Conservation (phyloP, 1,140 invertebrate species). For the Chymomyza costata region DNA sequence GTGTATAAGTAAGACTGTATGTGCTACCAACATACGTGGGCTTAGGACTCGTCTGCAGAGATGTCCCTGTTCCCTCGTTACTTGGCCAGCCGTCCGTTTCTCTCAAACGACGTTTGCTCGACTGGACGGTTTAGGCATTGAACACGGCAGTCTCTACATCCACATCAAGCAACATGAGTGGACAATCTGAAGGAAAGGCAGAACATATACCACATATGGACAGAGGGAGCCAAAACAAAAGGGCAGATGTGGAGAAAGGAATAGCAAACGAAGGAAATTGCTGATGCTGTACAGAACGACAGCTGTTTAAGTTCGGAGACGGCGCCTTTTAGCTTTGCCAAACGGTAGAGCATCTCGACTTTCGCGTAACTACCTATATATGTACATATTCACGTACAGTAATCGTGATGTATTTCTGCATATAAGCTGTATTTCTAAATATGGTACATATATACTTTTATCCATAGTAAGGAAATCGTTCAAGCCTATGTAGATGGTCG, state of each 20-base stretch:
- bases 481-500: too few relatives aligned
- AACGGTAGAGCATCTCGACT: conserved; percentile 48
- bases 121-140: conserved; percentile 35
- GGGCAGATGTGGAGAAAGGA: conserved; percentile 63
- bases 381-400: too few relatives aligned
- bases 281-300: conserved; percentile 71
- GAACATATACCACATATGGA: conserved; percentile 42
- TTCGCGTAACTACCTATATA: too few relatives aligned
- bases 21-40: conserved; percentile 55
- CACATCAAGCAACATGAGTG: conserved; percentile 56
- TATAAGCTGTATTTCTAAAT: too few relatives aligned
- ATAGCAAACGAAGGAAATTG: conserved; percentile 73
- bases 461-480: too few relatives aligned
- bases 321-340: conserved; percentile 69
- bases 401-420: too few relatives aligned
- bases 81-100: conserved; percentile 17
- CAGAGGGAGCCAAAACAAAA: conserved; percentile 62
- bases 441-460: too few relatives aligned
- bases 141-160: conserved; percentile 44
- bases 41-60: conserved; percentile 57
- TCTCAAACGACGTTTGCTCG: conserved; percentile 33
- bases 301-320: conserved; percentile 64
- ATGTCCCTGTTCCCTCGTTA: conserved; percentile 63
- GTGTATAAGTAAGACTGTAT: conserved; percentile 43
- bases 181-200: conserved; percentile 51